phyloP scores from a whole-genome alignment of 2,797 vertebrate species.

The Lithobates pipiens region DNA sequence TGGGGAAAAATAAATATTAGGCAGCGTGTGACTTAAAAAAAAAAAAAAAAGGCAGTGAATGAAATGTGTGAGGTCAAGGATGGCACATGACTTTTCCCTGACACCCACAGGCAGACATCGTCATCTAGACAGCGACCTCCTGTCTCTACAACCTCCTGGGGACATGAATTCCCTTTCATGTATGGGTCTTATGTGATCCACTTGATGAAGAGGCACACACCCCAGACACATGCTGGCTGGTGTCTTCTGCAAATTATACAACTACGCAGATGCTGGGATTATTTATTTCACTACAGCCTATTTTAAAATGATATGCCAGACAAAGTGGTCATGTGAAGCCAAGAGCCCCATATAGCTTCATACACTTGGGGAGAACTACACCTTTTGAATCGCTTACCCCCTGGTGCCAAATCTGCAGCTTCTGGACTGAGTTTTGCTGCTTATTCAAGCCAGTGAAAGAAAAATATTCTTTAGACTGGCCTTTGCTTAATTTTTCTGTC shows the following conservation, averaged over 20 bases:
- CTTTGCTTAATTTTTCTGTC: no score
- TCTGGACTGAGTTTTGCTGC: no score
- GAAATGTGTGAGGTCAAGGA: not conserved
- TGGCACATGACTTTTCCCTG: not conserved
- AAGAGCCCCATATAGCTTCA: no score
- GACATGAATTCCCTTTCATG: slow-evolving; percentile 7
- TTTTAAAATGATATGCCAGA: no score
- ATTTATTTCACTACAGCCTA: no score
- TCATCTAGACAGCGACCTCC: not conserved
- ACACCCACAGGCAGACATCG: not conserved
- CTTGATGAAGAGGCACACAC: not conserved
- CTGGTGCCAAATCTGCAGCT: no score
- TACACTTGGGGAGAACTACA: no score
- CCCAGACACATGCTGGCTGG: not conserved
- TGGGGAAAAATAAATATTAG: not conserved
- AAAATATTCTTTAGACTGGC: no score
- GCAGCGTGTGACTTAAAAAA: not conserved
- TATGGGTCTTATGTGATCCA: not conserved
- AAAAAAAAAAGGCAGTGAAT: not conserved
- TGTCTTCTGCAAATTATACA: not conserved
- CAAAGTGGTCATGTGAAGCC: no score
- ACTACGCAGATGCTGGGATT: not conserved
- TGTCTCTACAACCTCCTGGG: not conserved
- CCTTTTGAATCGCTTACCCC: no score
- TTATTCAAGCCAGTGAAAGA: no score